These are phyloP conservation scores for Bovichtus variegatus DNA, from an alignment of 2,797 vertebrate genomes.

Conservation along the genomic window DNA sequence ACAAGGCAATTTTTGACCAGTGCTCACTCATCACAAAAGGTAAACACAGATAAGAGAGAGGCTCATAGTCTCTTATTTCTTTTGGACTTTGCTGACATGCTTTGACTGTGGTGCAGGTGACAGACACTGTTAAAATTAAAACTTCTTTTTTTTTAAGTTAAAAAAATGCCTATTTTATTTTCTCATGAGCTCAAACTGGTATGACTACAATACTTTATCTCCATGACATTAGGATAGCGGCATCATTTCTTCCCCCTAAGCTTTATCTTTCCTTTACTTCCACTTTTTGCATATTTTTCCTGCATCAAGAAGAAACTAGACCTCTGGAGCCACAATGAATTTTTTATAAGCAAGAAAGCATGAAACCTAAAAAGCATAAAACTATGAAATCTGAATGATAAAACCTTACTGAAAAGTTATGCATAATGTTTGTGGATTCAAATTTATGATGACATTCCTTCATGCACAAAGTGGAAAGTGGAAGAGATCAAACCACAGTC, in stretches of 20 bases:
- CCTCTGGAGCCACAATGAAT: slow-evolving; percentile 51
- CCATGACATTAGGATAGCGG: background rate
- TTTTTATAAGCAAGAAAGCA: slow-evolving; percentile 51
- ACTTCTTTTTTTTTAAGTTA: too few species aligned
- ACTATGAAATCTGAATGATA: slow-evolving; percentile 50
- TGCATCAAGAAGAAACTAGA: slow-evolving; percentile 47
- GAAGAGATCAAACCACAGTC: slow-evolving; percentile 18
- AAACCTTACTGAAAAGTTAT: slow-evolving; percentile 28
- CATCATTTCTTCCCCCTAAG: slow-evolving; percentile 19
- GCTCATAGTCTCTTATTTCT: slow-evolving; percentile 29
- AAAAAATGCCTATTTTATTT: slow-evolving; percentile 26
- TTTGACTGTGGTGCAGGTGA: slow-evolving; percentile 25
- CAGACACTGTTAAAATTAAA: slow-evolving; percentile 6
- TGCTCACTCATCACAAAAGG: slow-evolving; percentile 63
- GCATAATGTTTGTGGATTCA: slow-evolving; percentile 1
- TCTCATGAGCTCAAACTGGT: slow-evolving; percentile 2
- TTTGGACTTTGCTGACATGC: slow-evolving; percentile 12
- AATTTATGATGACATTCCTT: slow-evolving; percentile 21
- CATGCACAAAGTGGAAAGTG: slow-evolving; percentile 8
- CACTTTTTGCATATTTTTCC: slow-evolving; percentile 48
- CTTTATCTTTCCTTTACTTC: slow-evolving; percentile 23
- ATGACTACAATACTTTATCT: slow-evolving; percentile 25
- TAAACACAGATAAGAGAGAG: slow-evolving; percentile 63
- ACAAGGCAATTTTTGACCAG: slow-evolving; percentile 63
- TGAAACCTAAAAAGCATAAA: slow-evolving; percentile 57